Percentiles rank a stretch among this genome's conserved stretches.
These are phyloP conservation scores for Morinoia aosen DNA, from an alignment of 2,888 invertebrate genomes.

Conservation along the genomic window DNA sequence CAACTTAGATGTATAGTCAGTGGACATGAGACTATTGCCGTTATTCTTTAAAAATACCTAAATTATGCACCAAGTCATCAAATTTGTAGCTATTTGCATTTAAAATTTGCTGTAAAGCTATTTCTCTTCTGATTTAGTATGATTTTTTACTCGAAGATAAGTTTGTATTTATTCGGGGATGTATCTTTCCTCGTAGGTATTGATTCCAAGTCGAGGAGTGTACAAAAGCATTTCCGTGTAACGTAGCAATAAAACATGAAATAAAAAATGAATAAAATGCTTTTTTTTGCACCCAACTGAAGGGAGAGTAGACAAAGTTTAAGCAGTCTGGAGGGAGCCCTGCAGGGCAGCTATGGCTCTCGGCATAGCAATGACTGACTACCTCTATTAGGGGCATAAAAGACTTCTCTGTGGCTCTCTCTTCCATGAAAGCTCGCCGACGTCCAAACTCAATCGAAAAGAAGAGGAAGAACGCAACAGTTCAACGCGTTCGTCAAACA, in stretches of 20 bases:
- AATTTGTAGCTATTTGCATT: too few species aligned
- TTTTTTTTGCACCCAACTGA: not conserved
- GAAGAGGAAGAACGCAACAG: slow-evolving; percentile 28
- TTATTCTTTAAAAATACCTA: too few species aligned
- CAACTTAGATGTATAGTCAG: too few species aligned
- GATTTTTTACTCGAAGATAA: too few species aligned
- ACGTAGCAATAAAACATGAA: not conserved
- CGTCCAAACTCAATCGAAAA: slow-evolving; percentile 40
- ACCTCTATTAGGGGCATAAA: slow-evolving; percentile 33
- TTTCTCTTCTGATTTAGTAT: too few species aligned
- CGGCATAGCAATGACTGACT: slow-evolving; percentile 33
- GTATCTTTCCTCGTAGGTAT: too few species aligned
- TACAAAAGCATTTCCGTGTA: not conserved
- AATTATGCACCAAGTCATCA: too few species aligned
- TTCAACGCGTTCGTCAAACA: slow-evolving; percentile 23
- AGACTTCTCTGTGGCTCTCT: slow-evolving; percentile 30
- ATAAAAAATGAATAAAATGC: not conserved
- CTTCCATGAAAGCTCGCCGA: slow-evolving; percentile 38
- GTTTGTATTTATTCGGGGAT: too few species aligned
- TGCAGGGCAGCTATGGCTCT: not conserved
- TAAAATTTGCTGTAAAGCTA: too few species aligned
- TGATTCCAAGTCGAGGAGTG: not conserved
- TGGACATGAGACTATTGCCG: too few species aligned
- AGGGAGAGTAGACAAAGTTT: not conserved
- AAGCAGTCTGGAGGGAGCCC: not conserved